Percentiles rank a stretch among this genome's conserved stretches.
Conservation (phyloP, 1,140 invertebrate species). For the Pogonomyrmex barbatus region DNA sequence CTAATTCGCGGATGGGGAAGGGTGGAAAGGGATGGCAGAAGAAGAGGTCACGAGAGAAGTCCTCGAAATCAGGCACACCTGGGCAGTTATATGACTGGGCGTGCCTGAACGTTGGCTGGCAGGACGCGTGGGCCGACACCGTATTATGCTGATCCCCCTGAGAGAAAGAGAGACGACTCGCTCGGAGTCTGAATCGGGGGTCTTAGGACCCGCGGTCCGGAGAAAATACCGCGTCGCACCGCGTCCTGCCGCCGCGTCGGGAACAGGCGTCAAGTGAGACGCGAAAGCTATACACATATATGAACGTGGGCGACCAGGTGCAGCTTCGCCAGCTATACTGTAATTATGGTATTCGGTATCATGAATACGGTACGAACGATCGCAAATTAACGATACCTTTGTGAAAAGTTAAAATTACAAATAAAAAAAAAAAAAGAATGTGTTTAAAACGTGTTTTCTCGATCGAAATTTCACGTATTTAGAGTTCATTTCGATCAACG, state of each 20-base stretch:
- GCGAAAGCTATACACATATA: constrained; percentile 39
- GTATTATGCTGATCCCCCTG: constrained; percentile 78
- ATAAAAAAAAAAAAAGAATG: not conserved
- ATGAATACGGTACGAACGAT: not conserved
- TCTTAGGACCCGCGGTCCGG: constrained; percentile 62
- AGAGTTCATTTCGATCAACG: not conserved
- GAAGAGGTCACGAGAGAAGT: constrained; percentile 48
- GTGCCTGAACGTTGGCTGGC: constrained; percentile 75
- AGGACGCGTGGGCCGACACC: constrained; percentile 75
- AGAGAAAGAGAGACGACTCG: constrained; percentile 59
- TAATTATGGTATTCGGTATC: constrained; percentile 51
- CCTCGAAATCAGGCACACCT: constrained; percentile 77
- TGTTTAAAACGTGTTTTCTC: not conserved
- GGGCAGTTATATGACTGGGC: constrained; percentile 76
- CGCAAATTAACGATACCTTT: not conserved
- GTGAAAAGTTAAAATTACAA: not conserved
- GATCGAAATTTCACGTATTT: not conserved
- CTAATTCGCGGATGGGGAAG: not conserved
- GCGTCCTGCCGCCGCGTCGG: constrained; percentile 68
- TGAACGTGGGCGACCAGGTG: constrained; percentile 72
- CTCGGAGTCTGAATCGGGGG: constrained; percentile 67
- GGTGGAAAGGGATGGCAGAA: no score
- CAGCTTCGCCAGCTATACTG: constrained; percentile 64
- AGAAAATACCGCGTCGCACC: constrained; percentile 68
- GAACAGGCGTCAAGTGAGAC: constrained; percentile 75